Base-by-base conservation (phyloP, 2,797 vertebrate species). In the Rhinatrema bivittatum region DNA sequence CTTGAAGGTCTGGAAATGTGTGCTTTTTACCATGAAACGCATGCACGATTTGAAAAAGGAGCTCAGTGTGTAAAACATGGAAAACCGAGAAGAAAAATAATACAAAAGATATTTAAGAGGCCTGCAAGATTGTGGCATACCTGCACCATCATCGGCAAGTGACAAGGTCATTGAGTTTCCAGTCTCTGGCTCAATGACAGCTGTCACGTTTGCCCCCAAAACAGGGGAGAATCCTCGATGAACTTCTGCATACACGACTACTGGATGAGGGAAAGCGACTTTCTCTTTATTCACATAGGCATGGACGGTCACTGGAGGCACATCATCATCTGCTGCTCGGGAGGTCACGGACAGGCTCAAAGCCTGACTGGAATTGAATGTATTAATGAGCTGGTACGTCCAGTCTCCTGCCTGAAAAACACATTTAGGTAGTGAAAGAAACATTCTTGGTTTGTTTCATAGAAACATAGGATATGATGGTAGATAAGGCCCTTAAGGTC, bases 91-190 rank as follows among this genome's bases (percentile, higher is more conserved):
- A n/a, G n/a, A n/a, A n/a, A n/a, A n/a, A n/a, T n/a, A n/a, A n/a
- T n/a, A n/a, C n/a, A n/a, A n/a, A n/a, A n/a, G n/a, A n/a, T n/a
- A n/a, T n/a, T n/a, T n/a, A n/a, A n/a, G n/a, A n/a, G n/a, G n/a
- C n/a, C n/a, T n/a, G n/a, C n/a, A n/a, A n/a, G n/a, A n/a, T n/a
- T n/a, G n/a, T n/a, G n/a, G n/a, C n/a, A 55, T 68, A 84, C 79
- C 81, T 73, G 74, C 61, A 54, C 82, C 81, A 17, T 78, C 42
- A 56, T 84, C 82, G 9, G 60, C 24, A 23, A 85, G 74, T 9
- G 50, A 32, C 40, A 81, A 13, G 1, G 2, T n/a, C 24, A 60
- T 1, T 10, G 46, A 20, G 3, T 56, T 18, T 32, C 56, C 71
- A 7, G 11, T 34, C 15, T 77, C 61, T 12, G 70, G 29, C 27